Conservation (phyloP, 1,140 invertebrate species). For the Drosophila tani region DNA sequence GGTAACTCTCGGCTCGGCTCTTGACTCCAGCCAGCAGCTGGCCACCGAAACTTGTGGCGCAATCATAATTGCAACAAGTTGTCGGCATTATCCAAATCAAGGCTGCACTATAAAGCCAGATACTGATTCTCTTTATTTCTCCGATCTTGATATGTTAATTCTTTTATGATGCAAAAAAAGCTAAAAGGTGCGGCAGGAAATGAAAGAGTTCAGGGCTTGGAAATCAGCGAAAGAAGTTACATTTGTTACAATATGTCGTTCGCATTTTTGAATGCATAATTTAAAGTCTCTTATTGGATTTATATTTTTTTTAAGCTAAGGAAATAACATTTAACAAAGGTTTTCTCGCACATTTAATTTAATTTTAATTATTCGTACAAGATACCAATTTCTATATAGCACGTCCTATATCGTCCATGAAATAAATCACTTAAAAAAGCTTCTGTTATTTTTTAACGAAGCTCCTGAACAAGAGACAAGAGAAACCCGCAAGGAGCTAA, state of each 20-base stretch:
- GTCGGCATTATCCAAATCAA: slow-evolving; percentile 46
- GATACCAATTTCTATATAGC: too few species aligned
- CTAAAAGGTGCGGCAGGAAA: slow-evolving; percentile 1
- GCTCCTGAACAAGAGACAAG: too few species aligned
- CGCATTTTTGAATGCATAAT: background rate
- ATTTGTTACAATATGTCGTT: background rate
- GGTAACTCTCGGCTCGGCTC: background rate
- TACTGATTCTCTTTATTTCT: slow-evolving; percentile 4
- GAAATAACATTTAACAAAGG: too few species aligned
- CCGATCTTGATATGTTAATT: slow-evolving; percentile 47
- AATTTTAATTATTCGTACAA: too few species aligned
- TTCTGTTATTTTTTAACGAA: background rate
- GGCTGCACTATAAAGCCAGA: slow-evolving; percentile 14
- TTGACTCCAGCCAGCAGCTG: slow-evolving; percentile 32
- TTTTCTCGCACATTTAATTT: too few species aligned
- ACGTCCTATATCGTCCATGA: too few species aligned
- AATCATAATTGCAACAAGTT: slow-evolving; percentile 70
- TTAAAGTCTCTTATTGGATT: background rate
- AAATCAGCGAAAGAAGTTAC: background rate
- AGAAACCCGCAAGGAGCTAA: too few species aligned
- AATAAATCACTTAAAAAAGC: too few species aligned
- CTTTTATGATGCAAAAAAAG: slow-evolving; percentile 2
- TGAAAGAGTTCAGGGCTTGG: background rate
- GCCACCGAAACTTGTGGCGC: slow-evolving; percentile 25
- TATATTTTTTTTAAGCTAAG: too few species aligned